Base-by-base conservation (phyloP, 2,888 invertebrate species). In the Nemurella pictetii region DNA sequence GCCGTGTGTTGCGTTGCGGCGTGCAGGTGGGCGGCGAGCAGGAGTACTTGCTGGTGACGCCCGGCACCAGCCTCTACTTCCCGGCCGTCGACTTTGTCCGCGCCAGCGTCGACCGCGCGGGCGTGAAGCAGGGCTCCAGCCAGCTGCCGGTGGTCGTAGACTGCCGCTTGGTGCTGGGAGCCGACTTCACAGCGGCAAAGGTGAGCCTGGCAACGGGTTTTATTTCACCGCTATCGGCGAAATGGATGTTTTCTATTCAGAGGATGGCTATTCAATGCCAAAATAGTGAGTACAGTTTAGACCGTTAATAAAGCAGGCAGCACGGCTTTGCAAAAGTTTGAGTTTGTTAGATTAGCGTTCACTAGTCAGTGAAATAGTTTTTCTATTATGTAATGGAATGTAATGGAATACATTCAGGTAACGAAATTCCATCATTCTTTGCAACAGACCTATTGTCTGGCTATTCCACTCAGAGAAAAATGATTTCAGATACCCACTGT, bases 171-270 rank as follows among this genome's bases (percentile, higher is more conserved):
- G 94, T 97, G 15, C 85, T 89, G 93, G 96, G 95, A 72, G 95
- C 96, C 0, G 97, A 97, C 91, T 97, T 96, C 89, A 97, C 96
- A 7, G 96, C 96, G 26, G 96, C 96, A 0, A 95, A 92, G 89
- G 92, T 91, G 55, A 20, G 20, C 55, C 55, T 2, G 2, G 9
- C 15, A 55, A 55, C 55, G 1, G 55, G 20, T 55, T 20, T 55
- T 20, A 55, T 12, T 35, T 12, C 35, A 35, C 12, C 5, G 35
- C 35, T 35, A 35, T 12, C 35, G n/a, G n/a, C n/a, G n/a, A n/a
- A n/a, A n/a, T n/a, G n/a, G n/a, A n/a, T n/a, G n/a, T n/a, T n/a
- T n/a, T n/a, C n/a, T n/a, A n/a, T n/a, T n/a, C n/a, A n/a, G n/a
- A n/a, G n/a, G n/a, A n/a, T n/a, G n/a, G n/a, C n/a, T n/a, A n/a